Conservation (phyloP, 64 coral and sea anemone genomes). For the Exaiptasia diaphana region DNA sequence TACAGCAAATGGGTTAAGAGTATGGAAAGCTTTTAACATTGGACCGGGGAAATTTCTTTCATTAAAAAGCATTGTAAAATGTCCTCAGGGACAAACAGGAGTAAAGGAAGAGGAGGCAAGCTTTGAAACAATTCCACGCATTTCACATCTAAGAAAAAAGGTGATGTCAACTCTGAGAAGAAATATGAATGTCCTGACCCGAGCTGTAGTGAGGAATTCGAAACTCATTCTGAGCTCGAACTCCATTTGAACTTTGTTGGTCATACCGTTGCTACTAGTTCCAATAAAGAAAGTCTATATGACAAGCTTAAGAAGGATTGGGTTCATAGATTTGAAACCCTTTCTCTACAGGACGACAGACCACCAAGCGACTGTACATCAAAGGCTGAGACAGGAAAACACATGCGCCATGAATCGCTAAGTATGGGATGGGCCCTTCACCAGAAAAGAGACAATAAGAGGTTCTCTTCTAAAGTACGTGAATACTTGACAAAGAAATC, state of each 20-base stretch:
- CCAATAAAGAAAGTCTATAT: conserved; percentile 2
- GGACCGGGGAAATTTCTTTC: conserved; percentile 20
- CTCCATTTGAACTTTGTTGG: no score
- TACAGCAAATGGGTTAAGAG: not conserved
- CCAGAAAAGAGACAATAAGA: not conserved
- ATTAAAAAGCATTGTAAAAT: conserved; percentile 11
- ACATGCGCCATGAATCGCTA: no score
- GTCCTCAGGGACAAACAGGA: not conserved
- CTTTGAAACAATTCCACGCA: no score
- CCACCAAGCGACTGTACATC: not conserved
- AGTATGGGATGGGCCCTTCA: conserved; percentile 16
- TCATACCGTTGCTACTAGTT: no score
- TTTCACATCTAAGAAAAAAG: conserved; percentile 23
- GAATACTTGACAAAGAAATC: conserved; percentile 12
- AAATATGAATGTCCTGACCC: not conserved
- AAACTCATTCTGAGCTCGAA: not conserved
- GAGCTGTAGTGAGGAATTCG: not conserved
- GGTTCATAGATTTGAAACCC: no score
- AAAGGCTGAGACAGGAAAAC: no score
- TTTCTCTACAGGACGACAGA: not conserved
- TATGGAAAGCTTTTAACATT: conserved; percentile 20
- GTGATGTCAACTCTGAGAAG: no score
- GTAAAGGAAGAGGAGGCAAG: conserved; percentile 2
- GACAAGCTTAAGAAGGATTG: not conserved
- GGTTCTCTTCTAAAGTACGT: not conserved